Percentiles rank a stretch among this genome's conserved stretches.
Evolutionary conservation across 2,797 vertebrate genomes (phyloP).

Genomic region (Gobionotothen gibberifrons): DNA sequence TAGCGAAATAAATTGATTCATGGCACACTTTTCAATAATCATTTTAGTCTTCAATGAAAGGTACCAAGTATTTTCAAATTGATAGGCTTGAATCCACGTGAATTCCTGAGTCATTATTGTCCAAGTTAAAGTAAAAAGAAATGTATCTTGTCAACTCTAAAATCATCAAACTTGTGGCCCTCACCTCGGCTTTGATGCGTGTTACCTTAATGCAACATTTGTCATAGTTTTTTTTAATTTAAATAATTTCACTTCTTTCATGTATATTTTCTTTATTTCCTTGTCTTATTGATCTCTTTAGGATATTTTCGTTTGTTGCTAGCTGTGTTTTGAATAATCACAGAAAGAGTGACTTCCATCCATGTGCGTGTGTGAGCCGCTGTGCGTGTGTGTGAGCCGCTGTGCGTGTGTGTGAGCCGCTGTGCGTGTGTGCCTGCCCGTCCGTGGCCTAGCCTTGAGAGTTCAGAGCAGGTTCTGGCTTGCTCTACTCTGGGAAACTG

Average conservation of each 20-base stretch:
- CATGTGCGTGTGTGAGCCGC: slow-evolving; percentile 53
- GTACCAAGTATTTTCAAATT: too few species aligned
- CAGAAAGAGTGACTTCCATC: slow-evolving; percentile 47
- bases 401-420: slow-evolving; percentile 62
- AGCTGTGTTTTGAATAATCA: slow-evolving; percentile 45
- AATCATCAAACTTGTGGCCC: too few species aligned
- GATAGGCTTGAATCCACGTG: too few species aligned
- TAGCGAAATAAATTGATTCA: too few species aligned
- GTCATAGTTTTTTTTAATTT: neutral
- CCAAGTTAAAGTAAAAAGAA: too few species aligned
- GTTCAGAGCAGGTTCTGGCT: slow-evolving; percentile 85
- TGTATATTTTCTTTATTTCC: neutral
- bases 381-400: slow-evolving; percentile 58
- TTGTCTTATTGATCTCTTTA: slow-evolving; percentile 18
- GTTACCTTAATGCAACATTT: neutral
- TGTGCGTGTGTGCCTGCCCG: slow-evolving; percentile 69
- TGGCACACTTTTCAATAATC: too few species aligned
- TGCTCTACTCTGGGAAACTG: slow-evolving; percentile 84
- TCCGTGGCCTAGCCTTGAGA: slow-evolving; percentile 70
- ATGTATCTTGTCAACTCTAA: too few species aligned
- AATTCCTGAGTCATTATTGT: too few species aligned
- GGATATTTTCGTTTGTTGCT: slow-evolving; percentile 21
- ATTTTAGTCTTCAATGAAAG: too few species aligned
- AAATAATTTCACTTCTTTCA: neutral
- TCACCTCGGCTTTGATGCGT: neutral